Base-by-base conservation (phyloP, 2,888 invertebrate genomes). In the Chironomus tentans region DNA sequence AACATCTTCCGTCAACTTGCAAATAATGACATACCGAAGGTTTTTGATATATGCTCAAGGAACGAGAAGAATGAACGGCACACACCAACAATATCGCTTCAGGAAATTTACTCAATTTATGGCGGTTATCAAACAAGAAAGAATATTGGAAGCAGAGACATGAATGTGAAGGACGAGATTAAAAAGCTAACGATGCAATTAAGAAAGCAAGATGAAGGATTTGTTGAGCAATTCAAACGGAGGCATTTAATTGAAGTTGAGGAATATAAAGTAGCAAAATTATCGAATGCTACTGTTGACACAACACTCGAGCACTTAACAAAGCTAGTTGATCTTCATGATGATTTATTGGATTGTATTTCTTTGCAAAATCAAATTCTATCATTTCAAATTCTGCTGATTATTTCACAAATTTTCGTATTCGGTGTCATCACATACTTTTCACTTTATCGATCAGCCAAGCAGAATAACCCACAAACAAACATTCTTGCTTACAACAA, bases 91-190 rank as follows among this genome's bases (percentile, higher is more conserved):
- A 74, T 74, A n/a, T 38, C 21, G 2, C 28, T 68, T 3, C 13
- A 74, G 21, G 74, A 74, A 24, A 74, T 74, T 65, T 74, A 65
- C 48, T 74, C 74, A 28, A 74, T 74, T 24, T 74, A 74, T 38
- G 72, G 71, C 2, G 18, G 47, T 5, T 47, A 47, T 70, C n/a
- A 47, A 5, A 21, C 18, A 2, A n/a, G 28, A 22, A 50, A 71
- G n/a, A 18, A 15, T 71, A 18, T 21, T 38, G 56, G 24, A 7
- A 61, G 38, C 2, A 21, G 28, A 22, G 47, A n/a, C 24, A 13
- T 47, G 22, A 65, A 74, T 18, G 50, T n/a, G 10, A 38, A 74
- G 24, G 74, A 74, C 18, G 50, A 74, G 24, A 74, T 74, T 6
- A 72, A 72, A 18, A 72, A 72, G 15, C 15, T 72, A 13, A 72